Evolutionary conservation across 2,797 vertebrate species (phyloP).

Genomic region (Gymnodraco acuticeps): DNA sequence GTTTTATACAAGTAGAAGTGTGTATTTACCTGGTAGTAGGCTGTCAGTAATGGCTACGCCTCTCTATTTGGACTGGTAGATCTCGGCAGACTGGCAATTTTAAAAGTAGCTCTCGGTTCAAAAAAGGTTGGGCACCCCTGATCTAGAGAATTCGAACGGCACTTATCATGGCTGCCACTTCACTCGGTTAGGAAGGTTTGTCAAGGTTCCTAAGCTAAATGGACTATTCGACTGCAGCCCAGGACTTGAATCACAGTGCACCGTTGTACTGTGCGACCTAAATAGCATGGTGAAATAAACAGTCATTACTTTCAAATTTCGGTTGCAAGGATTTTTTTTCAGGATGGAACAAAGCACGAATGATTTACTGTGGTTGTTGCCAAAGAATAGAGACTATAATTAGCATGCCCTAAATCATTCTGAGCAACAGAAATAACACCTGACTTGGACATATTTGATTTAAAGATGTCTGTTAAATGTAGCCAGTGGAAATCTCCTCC

Average conservation of each 20-base stretch:
- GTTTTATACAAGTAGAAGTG: too few relatives aligned
- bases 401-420: conserved; percentile 3
- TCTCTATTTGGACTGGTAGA: too few relatives aligned
- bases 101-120: too few relatives aligned
- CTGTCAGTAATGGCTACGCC: too few relatives aligned
- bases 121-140: too few relatives aligned
- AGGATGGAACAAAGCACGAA: conserved; percentile 18
- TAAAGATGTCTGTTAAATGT: conserved; percentile 34
- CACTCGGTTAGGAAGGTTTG: too few relatives aligned
- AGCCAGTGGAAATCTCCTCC: conserved; percentile 6
- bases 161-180: too few relatives aligned
- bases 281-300: conserved; percentile 20
- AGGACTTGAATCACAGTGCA: conserved; percentile 3
- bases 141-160: too few relatives aligned
- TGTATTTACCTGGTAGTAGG: too few relatives aligned
- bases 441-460: conserved; percentile 28
- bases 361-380: not conserved
- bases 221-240: too few relatives aligned
- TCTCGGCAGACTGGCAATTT: too few relatives aligned
- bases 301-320: conserved; percentile 33
- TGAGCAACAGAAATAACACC: not conserved
- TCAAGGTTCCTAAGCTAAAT: too few relatives aligned
- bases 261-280: not conserved
- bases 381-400: conserved; percentile 32
- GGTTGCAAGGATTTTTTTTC: conserved; percentile 25